Percentiles rank a stretch among this genome's conserved stretches.
These are phyloP conservation scores for Sebastes vulpes DNA, from an alignment of 2,797 vertebrate genomes.

Conservation along the genomic window DNA sequence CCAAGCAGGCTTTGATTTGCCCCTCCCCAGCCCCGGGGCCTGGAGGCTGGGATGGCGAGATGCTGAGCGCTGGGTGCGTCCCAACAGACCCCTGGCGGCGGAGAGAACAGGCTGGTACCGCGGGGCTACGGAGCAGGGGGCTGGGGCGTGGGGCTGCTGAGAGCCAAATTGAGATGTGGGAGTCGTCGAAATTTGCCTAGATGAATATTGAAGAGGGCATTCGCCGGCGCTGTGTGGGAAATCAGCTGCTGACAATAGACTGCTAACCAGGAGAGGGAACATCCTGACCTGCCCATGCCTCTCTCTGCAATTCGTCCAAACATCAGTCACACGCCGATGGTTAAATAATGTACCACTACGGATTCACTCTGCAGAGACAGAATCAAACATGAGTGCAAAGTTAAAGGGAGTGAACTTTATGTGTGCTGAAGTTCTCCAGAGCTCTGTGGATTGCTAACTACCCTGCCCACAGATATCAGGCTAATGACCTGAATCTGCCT, in stretches of 20 bases:
- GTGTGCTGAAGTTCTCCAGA: slow-evolving; percentile 23
- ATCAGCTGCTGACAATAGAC: slow-evolving; percentile 72
- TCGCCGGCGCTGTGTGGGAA: slow-evolving; percentile 69
- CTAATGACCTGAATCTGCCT: slow-evolving; percentile 32
- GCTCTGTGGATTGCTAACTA: slow-evolving; percentile 15
- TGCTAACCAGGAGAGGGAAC: slow-evolving; percentile 69
- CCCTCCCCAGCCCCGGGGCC: slow-evolving; percentile 72
- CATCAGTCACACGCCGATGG: slow-evolving; percentile 69
- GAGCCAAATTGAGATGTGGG: slow-evolving; percentile 82
- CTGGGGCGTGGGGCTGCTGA: slow-evolving; percentile 40
- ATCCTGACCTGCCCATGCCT: slow-evolving; percentile 64
- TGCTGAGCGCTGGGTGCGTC: slow-evolving; percentile 67
- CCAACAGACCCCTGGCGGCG: slow-evolving; percentile 77
- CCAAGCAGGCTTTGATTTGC: slow-evolving; percentile 79
- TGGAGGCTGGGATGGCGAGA: slow-evolving; percentile 65
- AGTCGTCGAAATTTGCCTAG: slow-evolving; percentile 73
- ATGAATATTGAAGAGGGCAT: slow-evolving; percentile 80
- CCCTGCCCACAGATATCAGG: slow-evolving; percentile 9
- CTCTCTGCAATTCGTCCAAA: slow-evolving; percentile 69
- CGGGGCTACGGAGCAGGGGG: slow-evolving; percentile 26
- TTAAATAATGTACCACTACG: slow-evolving; percentile 61
- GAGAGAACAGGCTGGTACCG: slow-evolving; percentile 51
- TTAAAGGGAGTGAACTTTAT: slow-evolving; percentile 39
- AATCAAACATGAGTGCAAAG: slow-evolving; percentile 55
- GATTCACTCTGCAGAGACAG: slow-evolving; percentile 42